These are phyloP conservation scores for Mus minutoides DNA, from an alignment of 2,797 vertebrate species.

Conservation along the genomic window DNA sequence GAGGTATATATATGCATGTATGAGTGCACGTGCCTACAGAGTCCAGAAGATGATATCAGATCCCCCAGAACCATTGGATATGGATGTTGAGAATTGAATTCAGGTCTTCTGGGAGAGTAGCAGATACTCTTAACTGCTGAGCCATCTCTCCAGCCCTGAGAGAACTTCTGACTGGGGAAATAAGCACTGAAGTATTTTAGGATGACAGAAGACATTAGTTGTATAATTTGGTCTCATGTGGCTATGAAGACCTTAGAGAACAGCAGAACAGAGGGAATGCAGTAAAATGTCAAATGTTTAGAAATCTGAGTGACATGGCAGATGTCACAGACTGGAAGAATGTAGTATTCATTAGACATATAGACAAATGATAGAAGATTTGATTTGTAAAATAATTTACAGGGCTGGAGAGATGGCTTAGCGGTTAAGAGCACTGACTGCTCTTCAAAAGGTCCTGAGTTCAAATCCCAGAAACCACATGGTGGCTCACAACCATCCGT, in stretches of 20 bases:
- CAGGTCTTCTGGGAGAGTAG: background rate
- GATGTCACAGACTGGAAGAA: background rate
- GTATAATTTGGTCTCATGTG: background rate
- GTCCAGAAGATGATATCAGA: background rate
- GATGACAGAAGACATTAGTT: background rate
- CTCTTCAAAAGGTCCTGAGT: no score
- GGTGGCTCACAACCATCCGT: no score
- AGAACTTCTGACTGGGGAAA: background rate
- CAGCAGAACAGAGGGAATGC: background rate
- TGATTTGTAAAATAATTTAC: background rate
- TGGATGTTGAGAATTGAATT: background rate
- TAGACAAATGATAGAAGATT: background rate
- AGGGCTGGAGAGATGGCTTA: no score
- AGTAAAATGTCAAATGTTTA: background rate
- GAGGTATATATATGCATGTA: background rate
- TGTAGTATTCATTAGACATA: background rate
- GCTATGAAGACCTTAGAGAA: slow-evolving; percentile 25
- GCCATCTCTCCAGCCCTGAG: background rate
- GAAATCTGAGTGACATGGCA: background rate
- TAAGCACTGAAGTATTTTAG: background rate
- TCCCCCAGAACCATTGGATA: background rate
- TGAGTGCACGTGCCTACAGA: background rate
- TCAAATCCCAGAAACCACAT: no score
- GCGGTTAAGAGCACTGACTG: no score
- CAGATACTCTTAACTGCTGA: background rate